Evolutionary conservation across 2,797 vertebrate species (phyloP).

Genomic region (Coregonus ussuriensis): DNA sequence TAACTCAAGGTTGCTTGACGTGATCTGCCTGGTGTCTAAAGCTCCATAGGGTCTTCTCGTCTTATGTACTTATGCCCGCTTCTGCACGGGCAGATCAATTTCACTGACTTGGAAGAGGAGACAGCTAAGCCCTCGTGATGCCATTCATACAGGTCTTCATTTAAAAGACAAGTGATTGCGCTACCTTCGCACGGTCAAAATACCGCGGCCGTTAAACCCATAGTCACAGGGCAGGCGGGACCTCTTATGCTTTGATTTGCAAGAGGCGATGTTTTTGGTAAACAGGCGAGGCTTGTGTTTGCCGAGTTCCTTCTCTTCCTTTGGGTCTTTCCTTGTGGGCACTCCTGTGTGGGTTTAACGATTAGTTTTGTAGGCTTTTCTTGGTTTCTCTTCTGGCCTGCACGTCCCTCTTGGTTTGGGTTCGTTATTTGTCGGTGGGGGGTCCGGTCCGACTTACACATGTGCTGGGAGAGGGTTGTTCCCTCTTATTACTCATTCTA

Average conservation of each 20-base stretch:
- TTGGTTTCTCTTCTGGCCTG: neutral
- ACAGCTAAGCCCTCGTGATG: constrained; percentile 63
- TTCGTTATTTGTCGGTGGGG: constrained; percentile 47
- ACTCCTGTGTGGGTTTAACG: constrained; percentile 58
- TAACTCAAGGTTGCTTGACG: neutral
- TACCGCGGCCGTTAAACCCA: constrained; percentile 67
- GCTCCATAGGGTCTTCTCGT: constrained; percentile 78
- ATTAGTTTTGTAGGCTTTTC: neutral
- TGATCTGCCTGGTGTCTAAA: constrained; percentile 46
- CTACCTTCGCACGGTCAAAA: constrained; percentile 75
- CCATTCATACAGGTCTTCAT: constrained; percentile 72
- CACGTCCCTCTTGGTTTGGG: constrained; percentile 33
- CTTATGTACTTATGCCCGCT: constrained; percentile 48
- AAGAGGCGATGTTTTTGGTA: constrained; percentile 77
- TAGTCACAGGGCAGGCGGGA: constrained; percentile 70
- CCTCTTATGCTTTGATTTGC: constrained; percentile 55
- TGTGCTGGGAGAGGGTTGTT: constrained; percentile 24
- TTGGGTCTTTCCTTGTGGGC: constrained; percentile 52
- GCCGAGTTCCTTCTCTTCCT: constrained; percentile 71
- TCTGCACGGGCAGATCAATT: constrained; percentile 70
- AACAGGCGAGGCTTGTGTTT: constrained; percentile 69
- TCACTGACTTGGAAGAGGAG: constrained; percentile 64
- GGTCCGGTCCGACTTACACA: constrained; percentile 50
- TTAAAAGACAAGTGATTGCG: constrained; percentile 75
- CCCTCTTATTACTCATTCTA: constrained; percentile 67